Evolutionary conservation across 2,797 vertebrate genomes (phyloP), one percentile per base, ranked within the genome.

Genomic region (Hoplostethus mediterraneus): DNA sequence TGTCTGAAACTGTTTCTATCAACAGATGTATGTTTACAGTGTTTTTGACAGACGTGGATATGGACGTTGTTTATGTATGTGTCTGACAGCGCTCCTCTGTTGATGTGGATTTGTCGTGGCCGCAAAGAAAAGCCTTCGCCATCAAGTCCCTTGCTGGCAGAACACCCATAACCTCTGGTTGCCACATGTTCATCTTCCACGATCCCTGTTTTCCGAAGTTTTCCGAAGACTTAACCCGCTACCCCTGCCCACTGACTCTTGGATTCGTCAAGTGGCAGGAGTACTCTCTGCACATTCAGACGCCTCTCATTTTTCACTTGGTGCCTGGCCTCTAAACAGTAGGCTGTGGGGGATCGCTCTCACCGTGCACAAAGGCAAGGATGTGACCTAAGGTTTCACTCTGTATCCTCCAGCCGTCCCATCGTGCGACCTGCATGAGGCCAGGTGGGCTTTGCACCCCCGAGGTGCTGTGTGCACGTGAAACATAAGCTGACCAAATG

Each of bases 181-280:
- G 86, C 88, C 89, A 91, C 86, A 82, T 90, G 87, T 89, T 84
- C 70, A 69, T 80, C 62, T 79, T 66, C 67, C 73, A 78, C 68
- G 84, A 73, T 81, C 67, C 65, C 75, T 83, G 61, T 21, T 21
- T 21, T 21, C 21, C 58, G 70, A 75, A 85, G 52, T 82, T 85
- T 85, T 80, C 84, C 60, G 12, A 11, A 5, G 12, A 58, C 33
- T 78, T 68, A 59, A 67, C 55, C 76, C 16, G 0, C 69, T 13
- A 30, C 47, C 44, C 64, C 28, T 2, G 16, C 55, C 47, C 55
- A 33, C 49, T 2, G 13, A 51, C 64, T 78, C 73, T 40, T 62
- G 60, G 65, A 72, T 74, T 44, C 66, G 58, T 71, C 45, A 6
- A 21, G 58, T 62, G 71, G 65, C 71, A 48, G 57, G 66, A 80